A percentile compares a stretch with the other conserved stretches of the same genome.
These are phyloP conservation scores for Phytoseiulus persimilis DNA, from an alignment of 2,888 invertebrate species.

Conservation along the genomic window DNA sequence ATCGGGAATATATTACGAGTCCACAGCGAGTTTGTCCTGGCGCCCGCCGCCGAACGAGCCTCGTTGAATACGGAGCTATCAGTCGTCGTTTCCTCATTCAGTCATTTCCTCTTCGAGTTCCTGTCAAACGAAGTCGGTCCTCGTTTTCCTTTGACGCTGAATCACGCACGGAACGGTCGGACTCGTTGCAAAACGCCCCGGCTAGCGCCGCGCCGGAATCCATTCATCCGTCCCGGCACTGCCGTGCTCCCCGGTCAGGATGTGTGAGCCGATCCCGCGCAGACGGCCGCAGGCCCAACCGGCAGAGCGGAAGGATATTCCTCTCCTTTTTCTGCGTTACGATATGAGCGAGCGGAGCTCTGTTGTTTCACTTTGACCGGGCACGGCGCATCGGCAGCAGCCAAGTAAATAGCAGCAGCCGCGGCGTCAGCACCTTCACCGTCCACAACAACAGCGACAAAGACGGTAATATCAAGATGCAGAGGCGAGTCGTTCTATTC, in stretches of 20 bases:
- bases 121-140: background rate
- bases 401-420: background rate
- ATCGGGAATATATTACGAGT: background rate
- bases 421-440: background rate
- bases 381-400: too few relatives aligned
- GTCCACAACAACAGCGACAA: background rate
- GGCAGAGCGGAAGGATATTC: too few relatives aligned
- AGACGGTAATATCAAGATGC: background rate
- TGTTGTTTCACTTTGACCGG: too few relatives aligned
- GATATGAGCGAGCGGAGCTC: too few relatives aligned
- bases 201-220: background rate
- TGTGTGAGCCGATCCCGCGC: too few relatives aligned
- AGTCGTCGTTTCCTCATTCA: background rate
- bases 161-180: background rate
- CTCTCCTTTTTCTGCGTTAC: too few relatives aligned
- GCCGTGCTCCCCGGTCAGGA: background rate
- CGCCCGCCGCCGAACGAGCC: background rate
- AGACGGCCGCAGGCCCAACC: too few relatives aligned
- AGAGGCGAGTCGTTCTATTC: background rate
- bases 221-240: background rate
- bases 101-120: background rate
- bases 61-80: background rate
- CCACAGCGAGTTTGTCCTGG: background rate
- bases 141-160: background rate
- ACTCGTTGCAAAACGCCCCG: background rate